Conservation (phyloP, 1,140 invertebrate species). For the Neodiprion virginianus region DNA sequence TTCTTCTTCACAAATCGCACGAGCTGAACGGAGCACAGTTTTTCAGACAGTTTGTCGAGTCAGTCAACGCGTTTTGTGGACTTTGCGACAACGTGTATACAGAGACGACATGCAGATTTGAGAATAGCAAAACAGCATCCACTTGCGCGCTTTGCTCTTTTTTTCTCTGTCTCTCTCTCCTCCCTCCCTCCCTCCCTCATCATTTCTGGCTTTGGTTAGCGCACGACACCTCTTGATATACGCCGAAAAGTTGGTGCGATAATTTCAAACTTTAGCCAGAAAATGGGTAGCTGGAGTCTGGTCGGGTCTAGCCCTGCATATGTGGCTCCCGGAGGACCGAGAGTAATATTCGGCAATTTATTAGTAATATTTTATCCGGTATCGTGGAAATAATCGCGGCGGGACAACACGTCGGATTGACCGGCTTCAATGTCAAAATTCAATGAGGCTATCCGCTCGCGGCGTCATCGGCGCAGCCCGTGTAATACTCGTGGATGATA, state of each 20-base stretch:
- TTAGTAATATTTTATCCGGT: not conserved
- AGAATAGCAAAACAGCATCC: not conserved
- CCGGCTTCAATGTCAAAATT: not conserved
- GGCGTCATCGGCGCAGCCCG: not conserved
- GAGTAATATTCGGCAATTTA: not conserved
- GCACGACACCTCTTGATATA: not conserved
- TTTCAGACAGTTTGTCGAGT: no score
- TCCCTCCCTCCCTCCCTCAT: not conserved
- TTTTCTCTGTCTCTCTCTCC: no score
- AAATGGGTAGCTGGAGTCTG: not conserved
- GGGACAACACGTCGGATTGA: not conserved
- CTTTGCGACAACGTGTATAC: no score
- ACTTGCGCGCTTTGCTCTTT: not conserved
- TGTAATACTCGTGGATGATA: no score
- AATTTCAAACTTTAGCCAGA: not conserved
- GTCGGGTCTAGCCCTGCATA: not conserved
- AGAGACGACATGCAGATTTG: no score
- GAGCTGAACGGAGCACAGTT: no score
- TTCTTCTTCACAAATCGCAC: no score
- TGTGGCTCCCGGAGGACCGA: not conserved
- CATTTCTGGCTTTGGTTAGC: slow-evolving; percentile 1
- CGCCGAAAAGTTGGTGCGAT: not conserved
- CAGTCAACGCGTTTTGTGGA: no score
- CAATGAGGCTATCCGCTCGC: not conserved
- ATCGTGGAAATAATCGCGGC: not conserved